Conservation (phyloP, 1,140 invertebrate genomes). For the Andrena cerasifolii region DNA sequence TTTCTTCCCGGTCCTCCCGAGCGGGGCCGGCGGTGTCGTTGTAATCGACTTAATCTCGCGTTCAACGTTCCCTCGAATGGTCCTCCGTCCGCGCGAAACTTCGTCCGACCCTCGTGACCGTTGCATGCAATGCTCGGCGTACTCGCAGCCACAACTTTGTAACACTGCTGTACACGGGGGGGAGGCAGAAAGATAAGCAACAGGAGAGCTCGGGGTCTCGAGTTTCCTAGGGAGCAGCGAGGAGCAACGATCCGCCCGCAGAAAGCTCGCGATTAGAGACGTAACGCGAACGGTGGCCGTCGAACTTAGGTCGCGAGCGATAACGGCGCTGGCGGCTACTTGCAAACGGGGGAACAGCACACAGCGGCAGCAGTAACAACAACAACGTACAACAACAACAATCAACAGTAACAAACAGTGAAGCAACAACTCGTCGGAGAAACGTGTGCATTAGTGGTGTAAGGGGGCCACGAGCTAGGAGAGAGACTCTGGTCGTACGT, state of each 20-base stretch:
- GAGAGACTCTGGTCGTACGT: slow-evolving; percentile 66
- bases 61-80: too few species aligned
- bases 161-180: slow-evolving; percentile 11
- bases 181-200: slow-evolving; percentile 34
- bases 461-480: slow-evolving; percentile 15
- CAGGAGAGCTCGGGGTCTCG: slow-evolving; percentile 28
- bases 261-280: slow-evolving; percentile 29
- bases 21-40: background rate
- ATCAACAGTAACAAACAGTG: slow-evolving; percentile 45
- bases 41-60: too few species aligned
- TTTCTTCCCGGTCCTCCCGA: too few species aligned
- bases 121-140: slow-evolving; percentile 24
- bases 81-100: background rate
- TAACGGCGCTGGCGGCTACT: background rate
- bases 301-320: background rate
- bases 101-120: slow-evolving; percentile 4
- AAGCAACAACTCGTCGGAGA: slow-evolving; percentile 56
- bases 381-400: too few species aligned
- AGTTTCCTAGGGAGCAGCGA: slow-evolving; percentile 42
- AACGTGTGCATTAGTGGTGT: slow-evolving; percentile 30
- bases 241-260: slow-evolving; percentile 27
- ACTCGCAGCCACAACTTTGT: slow-evolving; percentile 8
- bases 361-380: background rate
- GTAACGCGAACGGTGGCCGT: background rate
- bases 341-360: background rate